These are phyloP conservation scores for Sturmia bella DNA, from an alignment of 2,888 invertebrate genomes.

Conservation along the genomic window DNA sequence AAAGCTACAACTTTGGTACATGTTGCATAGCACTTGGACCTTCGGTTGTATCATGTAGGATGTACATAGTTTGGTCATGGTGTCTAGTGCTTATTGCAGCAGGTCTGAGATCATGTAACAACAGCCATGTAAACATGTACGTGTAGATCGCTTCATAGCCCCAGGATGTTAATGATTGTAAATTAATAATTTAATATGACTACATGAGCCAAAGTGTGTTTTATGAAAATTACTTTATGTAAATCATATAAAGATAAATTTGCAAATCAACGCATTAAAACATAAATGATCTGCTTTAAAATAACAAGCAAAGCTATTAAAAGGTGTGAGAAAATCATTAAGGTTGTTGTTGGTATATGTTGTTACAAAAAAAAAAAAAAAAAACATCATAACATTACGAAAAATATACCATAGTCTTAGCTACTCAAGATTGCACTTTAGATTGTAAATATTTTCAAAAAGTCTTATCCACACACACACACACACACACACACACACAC, in stretches of 20 bases:
- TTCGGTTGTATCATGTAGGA: slow-evolving; percentile 51
- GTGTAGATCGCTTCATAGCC: slow-evolving; percentile 73
- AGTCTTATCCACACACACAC: too few relatives aligned
- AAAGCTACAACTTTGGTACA: slow-evolving; percentile 23
- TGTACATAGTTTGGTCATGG: slow-evolving; percentile 33
- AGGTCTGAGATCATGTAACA: slow-evolving; percentile 29
- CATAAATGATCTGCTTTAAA: slow-evolving; percentile 63
- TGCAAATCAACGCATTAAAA: slow-evolving; percentile 73
- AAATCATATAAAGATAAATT: slow-evolving; percentile 75
- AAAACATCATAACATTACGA: too few relatives aligned
- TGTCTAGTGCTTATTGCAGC: slow-evolving; percentile 13
- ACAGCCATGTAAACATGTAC: slow-evolving; percentile 47
- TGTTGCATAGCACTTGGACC: slow-evolving; percentile 42
- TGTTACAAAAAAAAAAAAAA: too few relatives aligned
- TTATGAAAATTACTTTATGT: slow-evolving; percentile 71
- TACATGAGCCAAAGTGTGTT: slow-evolving; percentile 71
- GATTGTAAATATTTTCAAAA: too few relatives aligned
- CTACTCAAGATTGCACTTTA: too few relatives aligned
- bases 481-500: too few relatives aligned
- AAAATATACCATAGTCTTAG: too few relatives aligned
- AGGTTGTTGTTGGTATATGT: not conserved
- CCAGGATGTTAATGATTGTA: slow-evolving; percentile 80
- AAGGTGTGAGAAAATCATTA: slow-evolving; percentile 61
- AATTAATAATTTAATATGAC: slow-evolving; percentile 80
- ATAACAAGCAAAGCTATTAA: slow-evolving; percentile 48